Evolutionary conservation across 1,140 invertebrate species (phyloP).

Genomic region (roundworm (Caenorhabditis elegans)): DNA sequence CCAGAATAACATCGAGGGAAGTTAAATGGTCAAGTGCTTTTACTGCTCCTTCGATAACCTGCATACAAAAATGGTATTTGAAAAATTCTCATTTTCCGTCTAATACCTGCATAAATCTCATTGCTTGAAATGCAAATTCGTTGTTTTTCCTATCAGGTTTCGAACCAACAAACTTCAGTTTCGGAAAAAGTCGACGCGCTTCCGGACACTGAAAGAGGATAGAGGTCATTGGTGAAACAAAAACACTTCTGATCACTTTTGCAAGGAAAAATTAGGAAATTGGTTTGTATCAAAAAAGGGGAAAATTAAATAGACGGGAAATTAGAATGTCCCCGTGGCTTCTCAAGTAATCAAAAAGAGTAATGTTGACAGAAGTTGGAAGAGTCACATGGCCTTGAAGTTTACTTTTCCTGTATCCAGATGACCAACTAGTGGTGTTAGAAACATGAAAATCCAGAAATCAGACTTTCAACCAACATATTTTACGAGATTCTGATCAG

Average conservation of each 20-base stretch:
- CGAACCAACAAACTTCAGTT: slow-evolving; percentile 38
- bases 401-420: too few relatives aligned
- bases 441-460: too few relatives aligned
- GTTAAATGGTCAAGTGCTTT: slow-evolving; percentile 39
- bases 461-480: too few relatives aligned
- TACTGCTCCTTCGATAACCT: slow-evolving; percentile 48
- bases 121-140: slow-evolving; percentile 49
- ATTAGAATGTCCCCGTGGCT: not conserved
- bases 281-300: not conserved
- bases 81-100: not conserved
- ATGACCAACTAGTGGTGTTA: too few relatives aligned
- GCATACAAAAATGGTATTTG: not conserved
- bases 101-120: slow-evolving; percentile 47
- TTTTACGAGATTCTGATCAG: too few relatives aligned
- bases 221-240: too few relatives aligned
- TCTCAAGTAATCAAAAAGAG: not conserved
- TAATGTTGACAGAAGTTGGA: not conserved
- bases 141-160: slow-evolving; percentile 45
- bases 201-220: slow-evolving; percentile 43
- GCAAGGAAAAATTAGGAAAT: not conserved
- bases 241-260: not conserved
- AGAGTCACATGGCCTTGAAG: not conserved
- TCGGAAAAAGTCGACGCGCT: slow-evolving; percentile 43
- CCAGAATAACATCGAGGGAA: slow-evolving; percentile 45
- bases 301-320: not conserved